phyloP scores from a whole-genome alignment of 1,140 invertebrate species.

The Aphis craccivora region DNA sequence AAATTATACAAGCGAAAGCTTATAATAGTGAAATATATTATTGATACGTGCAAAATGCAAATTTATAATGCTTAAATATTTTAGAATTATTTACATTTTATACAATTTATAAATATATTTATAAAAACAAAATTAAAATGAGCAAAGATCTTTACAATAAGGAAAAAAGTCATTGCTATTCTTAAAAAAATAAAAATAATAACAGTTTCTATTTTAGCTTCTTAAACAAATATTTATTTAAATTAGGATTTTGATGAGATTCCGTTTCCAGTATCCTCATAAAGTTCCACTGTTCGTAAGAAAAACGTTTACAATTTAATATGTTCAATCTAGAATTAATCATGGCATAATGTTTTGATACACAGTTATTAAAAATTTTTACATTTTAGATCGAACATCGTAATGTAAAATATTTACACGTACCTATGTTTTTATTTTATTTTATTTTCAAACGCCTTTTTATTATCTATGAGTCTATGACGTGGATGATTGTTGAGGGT shows the following conservation, averaged over 20 bases:
- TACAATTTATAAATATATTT: too few relatives aligned
- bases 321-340: neutral
- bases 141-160: neutral
- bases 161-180: neutral
- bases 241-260: neutral
- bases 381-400: neutral
- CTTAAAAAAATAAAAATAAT: neutral
- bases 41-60: too few relatives aligned
- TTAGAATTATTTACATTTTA: too few relatives aligned
- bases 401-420: neutral
- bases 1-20: neutral
- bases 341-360: neutral
- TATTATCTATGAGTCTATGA: neutral
- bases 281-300: neutral
- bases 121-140: neutral
- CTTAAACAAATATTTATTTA: neutral
- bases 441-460: neutral
- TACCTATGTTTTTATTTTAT: too few relatives aligned
- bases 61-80: too few relatives aligned
- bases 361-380: neutral
- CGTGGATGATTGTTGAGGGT: neutral
- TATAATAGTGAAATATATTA: too few relatives aligned
- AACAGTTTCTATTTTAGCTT: neutral
- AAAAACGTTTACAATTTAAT: neutral
- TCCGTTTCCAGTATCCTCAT: neutral